Conservation (phyloP, 2,888 invertebrate genomes). For the Melanostoma scalare region DNA sequence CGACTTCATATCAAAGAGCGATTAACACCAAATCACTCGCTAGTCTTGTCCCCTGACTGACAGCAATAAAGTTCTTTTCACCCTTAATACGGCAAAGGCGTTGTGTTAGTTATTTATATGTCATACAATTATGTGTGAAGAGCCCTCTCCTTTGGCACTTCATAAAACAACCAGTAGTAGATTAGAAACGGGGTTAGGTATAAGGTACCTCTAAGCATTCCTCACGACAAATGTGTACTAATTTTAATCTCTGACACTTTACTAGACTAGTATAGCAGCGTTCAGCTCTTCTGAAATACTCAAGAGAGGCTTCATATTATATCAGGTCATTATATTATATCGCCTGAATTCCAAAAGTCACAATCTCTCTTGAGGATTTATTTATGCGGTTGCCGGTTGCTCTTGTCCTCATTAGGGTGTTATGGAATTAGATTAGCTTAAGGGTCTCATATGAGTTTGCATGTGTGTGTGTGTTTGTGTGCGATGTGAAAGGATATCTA, state of each 20-base stretch:
- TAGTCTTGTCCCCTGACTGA: no score
- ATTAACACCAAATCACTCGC: no score
- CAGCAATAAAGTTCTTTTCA: no score
- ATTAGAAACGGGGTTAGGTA: no score
- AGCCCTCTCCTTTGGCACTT: no score
- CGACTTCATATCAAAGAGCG: no score
- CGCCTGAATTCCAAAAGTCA: conserved; percentile 18
- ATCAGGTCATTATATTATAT: conserved; percentile 24
- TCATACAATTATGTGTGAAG: no score
- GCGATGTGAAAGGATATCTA: conserved; percentile 11
- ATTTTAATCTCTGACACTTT: conserved; percentile 38
- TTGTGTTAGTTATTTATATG: no score
- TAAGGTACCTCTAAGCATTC: neutral
- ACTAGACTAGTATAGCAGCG: neutral
- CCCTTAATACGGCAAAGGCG: no score
- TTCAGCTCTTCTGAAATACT: neutral
- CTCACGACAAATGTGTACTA: conserved; percentile 5
- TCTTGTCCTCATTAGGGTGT: conserved; percentile 32
- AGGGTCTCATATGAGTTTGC: conserved; percentile 12
- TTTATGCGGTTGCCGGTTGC: conserved; percentile 9
- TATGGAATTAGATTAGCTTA: conserved; percentile 51
- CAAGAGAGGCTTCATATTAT: conserved; percentile 25
- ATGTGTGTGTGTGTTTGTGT: neutral
- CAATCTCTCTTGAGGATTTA: neutral
- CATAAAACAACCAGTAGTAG: no score